phyloP scores from a whole-genome alignment of 2,888 invertebrate species.

The Orchesella flavescens region DNA sequence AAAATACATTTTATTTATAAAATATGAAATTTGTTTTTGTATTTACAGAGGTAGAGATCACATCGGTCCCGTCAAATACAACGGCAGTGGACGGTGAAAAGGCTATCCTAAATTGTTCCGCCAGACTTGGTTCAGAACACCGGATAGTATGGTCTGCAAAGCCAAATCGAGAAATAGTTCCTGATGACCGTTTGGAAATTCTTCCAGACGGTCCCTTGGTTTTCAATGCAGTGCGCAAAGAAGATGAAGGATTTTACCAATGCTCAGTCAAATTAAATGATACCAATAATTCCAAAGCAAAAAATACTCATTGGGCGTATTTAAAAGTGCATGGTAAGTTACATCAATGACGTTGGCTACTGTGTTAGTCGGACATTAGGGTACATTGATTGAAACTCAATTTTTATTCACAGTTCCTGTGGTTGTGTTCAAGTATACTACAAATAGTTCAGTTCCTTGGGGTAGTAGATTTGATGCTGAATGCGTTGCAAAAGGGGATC shows the following conservation, averaged over 20 bases:
- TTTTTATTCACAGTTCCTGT: constrained; percentile 65
- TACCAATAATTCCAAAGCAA: constrained; percentile 61
- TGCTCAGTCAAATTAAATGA: constrained; percentile 69
- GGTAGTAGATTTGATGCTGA: constrained; percentile 71
- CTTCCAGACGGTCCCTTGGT: constrained; percentile 68
- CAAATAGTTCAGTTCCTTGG: constrained; percentile 70
- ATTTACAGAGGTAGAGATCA: constrained; percentile 55
- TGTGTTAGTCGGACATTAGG: too few relatives aligned
- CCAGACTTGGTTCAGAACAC: constrained; percentile 32
- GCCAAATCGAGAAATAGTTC: constrained; percentile 67
- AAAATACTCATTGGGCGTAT: constrained; percentile 71
- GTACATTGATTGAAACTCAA: neutral
- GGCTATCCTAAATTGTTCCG: constrained; percentile 70
- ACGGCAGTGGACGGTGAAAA: constrained; percentile 62
- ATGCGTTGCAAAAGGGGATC: constrained; percentile 70
- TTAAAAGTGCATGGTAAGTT: constrained; percentile 67
- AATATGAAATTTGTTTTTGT: neutral
- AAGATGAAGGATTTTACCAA: constrained; percentile 71
- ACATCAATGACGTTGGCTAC: neutral
- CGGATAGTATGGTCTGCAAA: constrained; percentile 68
- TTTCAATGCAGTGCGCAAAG: constrained; percentile 67
- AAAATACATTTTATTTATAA: neutral
- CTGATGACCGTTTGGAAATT: constrained; percentile 67
- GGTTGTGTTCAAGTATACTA: constrained; percentile 67
- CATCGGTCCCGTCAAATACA: constrained; percentile 63